Evolutionary conservation across 1,140 invertebrate genomes (phyloP), one percentile per base, ranked within the genome.

Genomic region (Euwallacea fornicatus): DNA sequence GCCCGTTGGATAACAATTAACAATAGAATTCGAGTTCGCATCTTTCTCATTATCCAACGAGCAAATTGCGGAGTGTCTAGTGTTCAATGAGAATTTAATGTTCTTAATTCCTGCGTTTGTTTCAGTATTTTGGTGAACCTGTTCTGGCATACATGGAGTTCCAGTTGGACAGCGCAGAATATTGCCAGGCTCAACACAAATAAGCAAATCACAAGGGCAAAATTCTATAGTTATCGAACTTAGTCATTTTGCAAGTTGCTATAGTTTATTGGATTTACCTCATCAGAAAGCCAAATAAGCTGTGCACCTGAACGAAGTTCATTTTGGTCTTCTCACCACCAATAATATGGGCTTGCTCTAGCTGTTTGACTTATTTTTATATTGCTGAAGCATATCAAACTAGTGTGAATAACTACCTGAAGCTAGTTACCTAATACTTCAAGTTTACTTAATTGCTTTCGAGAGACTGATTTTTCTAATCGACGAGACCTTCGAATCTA

Each of bases 101-200:
- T 33, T 33, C 21, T 33, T 33, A 33, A 50, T 13, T 50, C 9
- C 13, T 50, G 13, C 2, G 2, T 71, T 69, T 75, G 61, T 76
- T 78, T 75, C 77, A 81, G 80, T 80, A 78, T 76, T 75, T 81
- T 78, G 80, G 80, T 78, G 80, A 81, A 78, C 77, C 76, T 73
- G 79, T 81, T 59, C 77, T 80, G 76, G 78, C 91, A 92, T 95
- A 93, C 92, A 96, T 95, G 94, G 94, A 96, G 93, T 96, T 95
- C 92, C 91, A 93, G 86, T 90, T 94, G 89, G 93, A 93, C 88
- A 94, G 92, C 85, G 92, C 91, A 87, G 93, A 95, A 87, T 95
- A 95, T 87, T 97, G 95, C 90, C 93, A 95, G 88, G 94, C 93
- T 85, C 93, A 95, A 91, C 93, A 95, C 91, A 94, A 94, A 93